Conservation (phyloP, 2,113 vertebrate species). For the Odocoileus virginianus region DNA sequence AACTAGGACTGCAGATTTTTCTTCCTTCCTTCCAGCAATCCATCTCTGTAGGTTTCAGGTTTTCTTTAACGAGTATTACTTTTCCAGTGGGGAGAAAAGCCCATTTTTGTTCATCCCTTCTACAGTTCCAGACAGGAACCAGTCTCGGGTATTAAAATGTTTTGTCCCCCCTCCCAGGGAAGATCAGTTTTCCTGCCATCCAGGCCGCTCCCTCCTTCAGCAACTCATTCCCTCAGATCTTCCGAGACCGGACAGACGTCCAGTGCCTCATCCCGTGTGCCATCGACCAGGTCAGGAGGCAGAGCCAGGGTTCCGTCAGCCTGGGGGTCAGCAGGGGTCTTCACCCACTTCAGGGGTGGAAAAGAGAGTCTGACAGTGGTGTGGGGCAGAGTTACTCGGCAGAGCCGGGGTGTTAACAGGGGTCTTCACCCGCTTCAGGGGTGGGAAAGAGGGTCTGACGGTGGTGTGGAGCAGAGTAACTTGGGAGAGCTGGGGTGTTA, state of each 20-base stretch:
- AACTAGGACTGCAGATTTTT: fast-evolving
- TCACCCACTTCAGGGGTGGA: fast-evolving
- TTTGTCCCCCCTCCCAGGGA: conserved; percentile 83
- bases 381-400: too few species aligned
- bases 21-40: not conserved
- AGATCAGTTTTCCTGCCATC: conserved; percentile 97
- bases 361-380: too few species aligned
- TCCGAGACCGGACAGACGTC: conserved; percentile 86
- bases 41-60: not conserved
- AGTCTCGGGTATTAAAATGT: fast-evolving
- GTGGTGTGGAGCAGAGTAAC: too few species aligned
- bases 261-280: conserved; percentile 98
- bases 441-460: too few species aligned
- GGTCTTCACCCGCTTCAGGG: fast-evolving
- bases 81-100: not conserved
- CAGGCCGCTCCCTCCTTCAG: conserved; percentile 98
- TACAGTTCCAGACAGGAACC: fast-evolving
- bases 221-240: conserved; percentile 95
- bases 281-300: conserved; percentile 92
- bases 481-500: too few species aligned
- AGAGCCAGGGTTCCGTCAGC: fast-evolving
- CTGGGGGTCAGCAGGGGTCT: not conserved
- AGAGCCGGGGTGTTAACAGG: fast-evolving
- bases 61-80: fast-evolving
- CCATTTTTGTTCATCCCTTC: not conserved